phyloP scores from a whole-genome alignment of 2,113 vertebrate species.

The Anas platyrhynchos region DNA sequence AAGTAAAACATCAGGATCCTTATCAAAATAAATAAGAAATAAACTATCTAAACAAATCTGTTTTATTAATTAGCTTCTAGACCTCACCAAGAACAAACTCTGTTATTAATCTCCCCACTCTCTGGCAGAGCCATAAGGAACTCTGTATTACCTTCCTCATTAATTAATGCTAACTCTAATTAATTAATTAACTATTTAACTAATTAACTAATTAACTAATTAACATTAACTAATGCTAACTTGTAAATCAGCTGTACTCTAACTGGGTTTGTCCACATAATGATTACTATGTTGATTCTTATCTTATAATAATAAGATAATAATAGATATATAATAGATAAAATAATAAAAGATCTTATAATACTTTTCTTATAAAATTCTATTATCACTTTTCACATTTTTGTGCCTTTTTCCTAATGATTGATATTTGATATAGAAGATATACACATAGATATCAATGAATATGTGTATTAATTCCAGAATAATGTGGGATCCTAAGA shows the following conservation, averaged over 20 bases:
- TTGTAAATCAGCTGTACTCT: neutral
- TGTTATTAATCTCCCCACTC: neutral
- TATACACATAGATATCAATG: neutral
- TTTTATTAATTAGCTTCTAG: neutral
- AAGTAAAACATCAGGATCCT: neutral
- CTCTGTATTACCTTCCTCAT: neutral
- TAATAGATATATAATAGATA: neutral
- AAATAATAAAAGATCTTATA: neutral
- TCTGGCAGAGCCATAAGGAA: neutral
- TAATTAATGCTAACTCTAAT: neutral
- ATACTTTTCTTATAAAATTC: neutral
- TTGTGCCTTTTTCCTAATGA: neutral
- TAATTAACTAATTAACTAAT: neutral
- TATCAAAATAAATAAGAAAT: neutral
- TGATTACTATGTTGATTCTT: neutral
- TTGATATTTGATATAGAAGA: neutral
- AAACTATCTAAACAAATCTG: neutral
- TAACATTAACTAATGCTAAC: neutral
- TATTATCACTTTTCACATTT: neutral
- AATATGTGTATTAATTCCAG: neutral
- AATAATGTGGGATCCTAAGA: neutral
- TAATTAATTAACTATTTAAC: neutral
- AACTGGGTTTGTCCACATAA: neutral
- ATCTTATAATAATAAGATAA: neutral
- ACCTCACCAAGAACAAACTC: neutral